These are phyloP conservation scores for Gymnorhina tibicen DNA, from an alignment of 2,113 vertebrate species.

Conservation along the genomic window DNA sequence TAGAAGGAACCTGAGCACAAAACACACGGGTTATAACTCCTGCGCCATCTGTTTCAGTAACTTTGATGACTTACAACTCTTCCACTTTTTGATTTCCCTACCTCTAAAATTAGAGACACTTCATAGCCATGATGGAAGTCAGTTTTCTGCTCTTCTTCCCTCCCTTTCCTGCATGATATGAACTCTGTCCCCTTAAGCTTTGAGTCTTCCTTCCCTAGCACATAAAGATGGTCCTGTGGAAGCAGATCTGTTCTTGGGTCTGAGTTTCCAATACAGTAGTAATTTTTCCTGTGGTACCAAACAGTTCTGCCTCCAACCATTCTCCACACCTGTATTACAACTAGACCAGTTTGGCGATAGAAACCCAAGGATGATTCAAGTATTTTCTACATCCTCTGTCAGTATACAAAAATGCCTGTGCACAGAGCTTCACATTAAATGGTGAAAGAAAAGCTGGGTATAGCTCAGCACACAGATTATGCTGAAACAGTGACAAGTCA, in stretches of 20 bases:
- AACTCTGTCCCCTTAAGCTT: not conserved
- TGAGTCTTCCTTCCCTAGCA: not conserved
- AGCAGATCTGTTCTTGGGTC: rapidly evolving
- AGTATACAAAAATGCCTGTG: not conserved
- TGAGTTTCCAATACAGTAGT: not conserved
- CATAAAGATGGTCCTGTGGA: not conserved
- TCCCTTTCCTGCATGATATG: rapidly evolving
- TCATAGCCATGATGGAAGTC: not conserved
- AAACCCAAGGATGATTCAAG: not conserved
- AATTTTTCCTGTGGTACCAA: not conserved
- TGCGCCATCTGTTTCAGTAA: not conserved
- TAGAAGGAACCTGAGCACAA: not conserved
- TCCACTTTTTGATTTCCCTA: not conserved
- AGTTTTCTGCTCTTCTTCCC: not conserved
- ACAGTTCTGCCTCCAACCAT: not conserved
- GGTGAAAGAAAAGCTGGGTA: not conserved
- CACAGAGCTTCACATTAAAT: not conserved
- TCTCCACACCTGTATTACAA: not conserved
- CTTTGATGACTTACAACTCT: not conserved
- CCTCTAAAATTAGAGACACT: not conserved
- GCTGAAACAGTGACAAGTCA: not conserved
- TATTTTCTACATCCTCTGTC: not conserved
- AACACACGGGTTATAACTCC: not conserved
- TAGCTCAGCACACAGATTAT: not conserved
- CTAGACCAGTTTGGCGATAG: not conserved